A percentile compares a stretch with the other conserved stretches of the same genome.
phyloP scores from a whole-genome alignment of 2,113 vertebrate species.

The Xiphias gladius region DNA sequence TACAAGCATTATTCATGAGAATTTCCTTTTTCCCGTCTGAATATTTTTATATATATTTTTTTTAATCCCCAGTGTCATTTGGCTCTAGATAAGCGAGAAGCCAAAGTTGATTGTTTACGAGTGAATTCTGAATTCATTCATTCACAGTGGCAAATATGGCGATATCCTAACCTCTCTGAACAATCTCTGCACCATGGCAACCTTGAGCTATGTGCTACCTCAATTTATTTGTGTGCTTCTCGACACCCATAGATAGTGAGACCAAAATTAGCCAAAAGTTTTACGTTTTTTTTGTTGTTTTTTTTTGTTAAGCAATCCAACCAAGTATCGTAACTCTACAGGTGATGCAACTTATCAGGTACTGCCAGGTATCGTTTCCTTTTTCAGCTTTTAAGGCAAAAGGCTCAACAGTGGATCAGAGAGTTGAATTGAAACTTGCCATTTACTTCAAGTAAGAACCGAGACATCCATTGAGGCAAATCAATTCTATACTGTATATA shows the following conservation, averaged over 20 bases:
- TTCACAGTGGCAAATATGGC: conserved; percentile 84
- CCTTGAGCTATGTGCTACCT: conserved; percentile 79
- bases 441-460: conserved; percentile 82
- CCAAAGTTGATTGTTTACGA: conserved; percentile 76
- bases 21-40: conserved; percentile 42
- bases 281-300: not conserved
- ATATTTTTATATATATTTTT: conserved; percentile 17
- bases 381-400: conserved; percentile 82
- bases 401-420: conserved; percentile 84
- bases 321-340: conserved; percentile 68
- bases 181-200: conserved; percentile 83
- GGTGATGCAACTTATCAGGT: conserved; percentile 68
- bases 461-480: conserved; percentile 80
- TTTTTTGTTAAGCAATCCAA: conserved; percentile 54
- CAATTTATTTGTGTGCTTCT: conserved; percentile 77
- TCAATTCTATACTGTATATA: conserved; percentile 69
- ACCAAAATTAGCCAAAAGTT: conserved; percentile 46
- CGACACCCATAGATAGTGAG: conserved; percentile 63
- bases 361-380: conserved; percentile 72
- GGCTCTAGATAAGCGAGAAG: conserved; percentile 67
- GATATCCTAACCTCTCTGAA: conserved; percentile 73
- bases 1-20: conserved; percentile 53
- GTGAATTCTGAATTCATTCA: conserved; percentile 77
- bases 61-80: conserved; percentile 52
- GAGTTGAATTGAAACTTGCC: conserved; percentile 81